These are phyloP conservation scores for Centruroides vittatus DNA, from an alignment of 1,140 invertebrate species.

Conservation along the genomic window DNA sequence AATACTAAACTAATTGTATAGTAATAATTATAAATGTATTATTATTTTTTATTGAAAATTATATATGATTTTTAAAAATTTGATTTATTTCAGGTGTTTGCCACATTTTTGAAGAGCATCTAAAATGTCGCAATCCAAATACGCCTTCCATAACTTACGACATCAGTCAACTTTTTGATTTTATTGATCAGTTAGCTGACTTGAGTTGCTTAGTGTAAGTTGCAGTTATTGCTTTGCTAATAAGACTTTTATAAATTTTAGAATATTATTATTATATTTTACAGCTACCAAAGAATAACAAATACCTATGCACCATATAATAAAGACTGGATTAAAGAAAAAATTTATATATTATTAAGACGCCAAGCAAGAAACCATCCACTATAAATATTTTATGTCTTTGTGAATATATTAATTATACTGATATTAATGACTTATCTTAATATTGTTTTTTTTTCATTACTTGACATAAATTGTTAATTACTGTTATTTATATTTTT, in stretches of 20 bases:
- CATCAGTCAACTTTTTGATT: conserved; percentile 93
- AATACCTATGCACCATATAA: conserved; percentile 96
- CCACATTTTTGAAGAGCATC: conserved; percentile 88
- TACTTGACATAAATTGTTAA: too few species aligned
- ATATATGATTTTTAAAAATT: too few species aligned
- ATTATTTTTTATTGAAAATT: background rate
- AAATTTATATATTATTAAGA: conserved; percentile 86
- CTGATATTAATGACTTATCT: too few species aligned
- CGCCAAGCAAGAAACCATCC: conserved; percentile 50
- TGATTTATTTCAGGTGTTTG: conserved; percentile 43
- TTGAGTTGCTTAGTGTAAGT: conserved; percentile 73
- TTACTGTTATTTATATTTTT: too few species aligned
- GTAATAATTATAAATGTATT: background rate
- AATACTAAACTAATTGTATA: background rate
- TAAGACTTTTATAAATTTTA: conserved; percentile 1
- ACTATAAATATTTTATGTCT: background rate
- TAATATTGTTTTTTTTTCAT: too few species aligned
- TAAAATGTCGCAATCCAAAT: conserved; percentile 84
- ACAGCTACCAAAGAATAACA: conserved; percentile 72
- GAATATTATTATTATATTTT: conserved; percentile 6
- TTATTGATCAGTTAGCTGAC: conserved; percentile 89
- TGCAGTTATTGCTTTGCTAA: background rate
- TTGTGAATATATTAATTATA: too few species aligned
- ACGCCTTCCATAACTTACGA: conserved; percentile 95
- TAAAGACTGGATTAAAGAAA: conserved; percentile 99